phyloP scores from a whole-genome alignment of 2,113 vertebrate species.

The Tetraodon nigroviridis region DNA sequence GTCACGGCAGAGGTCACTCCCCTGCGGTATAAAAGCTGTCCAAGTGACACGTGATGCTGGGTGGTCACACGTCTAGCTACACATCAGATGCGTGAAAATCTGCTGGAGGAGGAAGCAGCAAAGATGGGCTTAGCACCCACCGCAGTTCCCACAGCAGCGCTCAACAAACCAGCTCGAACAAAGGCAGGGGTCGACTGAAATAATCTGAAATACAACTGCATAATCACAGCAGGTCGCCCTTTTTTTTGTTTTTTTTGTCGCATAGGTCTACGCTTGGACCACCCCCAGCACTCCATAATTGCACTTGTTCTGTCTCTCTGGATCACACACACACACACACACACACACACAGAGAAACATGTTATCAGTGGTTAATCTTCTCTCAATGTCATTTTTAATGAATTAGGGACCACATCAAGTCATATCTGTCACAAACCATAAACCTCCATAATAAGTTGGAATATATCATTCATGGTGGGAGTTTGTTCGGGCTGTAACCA shows the following conservation, averaged over 20 bases:
- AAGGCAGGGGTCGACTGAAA: neutral
- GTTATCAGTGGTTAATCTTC: constrained; percentile 42
- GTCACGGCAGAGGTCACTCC: constrained; percentile 39
- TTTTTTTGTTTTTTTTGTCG: constrained; percentile 46
- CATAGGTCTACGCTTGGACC: constrained; percentile 32
- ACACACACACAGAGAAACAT: constrained; percentile 16
- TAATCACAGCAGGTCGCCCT: constrained; percentile 42
- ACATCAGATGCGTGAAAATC: constrained; percentile 72
- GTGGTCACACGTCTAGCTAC: constrained; percentile 63
- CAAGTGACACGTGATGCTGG: constrained; percentile 46
- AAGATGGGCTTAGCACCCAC: constrained; percentile 41
- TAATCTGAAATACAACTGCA: constrained; percentile 36
- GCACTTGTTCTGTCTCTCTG: too few species aligned
- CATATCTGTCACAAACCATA: constrained; percentile 70
- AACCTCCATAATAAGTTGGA: constrained; percentile 67
- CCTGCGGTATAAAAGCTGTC: constrained; percentile 48
- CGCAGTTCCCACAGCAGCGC: constrained; percentile 37
- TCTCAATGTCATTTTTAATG: constrained; percentile 74
- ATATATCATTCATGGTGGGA: constrained; percentile 56
- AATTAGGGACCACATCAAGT: constrained; percentile 68
- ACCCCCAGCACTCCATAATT: too few species aligned
- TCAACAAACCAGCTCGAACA: constrained; percentile 40
- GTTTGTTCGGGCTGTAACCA: constrained; percentile 34
- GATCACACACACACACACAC: neutral
- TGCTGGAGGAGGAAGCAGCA: constrained; percentile 50